These are phyloP conservation scores for Macrobrachium rosenbergii DNA, from an alignment of 1,140 invertebrate genomes.

Conservation along the genomic window DNA sequence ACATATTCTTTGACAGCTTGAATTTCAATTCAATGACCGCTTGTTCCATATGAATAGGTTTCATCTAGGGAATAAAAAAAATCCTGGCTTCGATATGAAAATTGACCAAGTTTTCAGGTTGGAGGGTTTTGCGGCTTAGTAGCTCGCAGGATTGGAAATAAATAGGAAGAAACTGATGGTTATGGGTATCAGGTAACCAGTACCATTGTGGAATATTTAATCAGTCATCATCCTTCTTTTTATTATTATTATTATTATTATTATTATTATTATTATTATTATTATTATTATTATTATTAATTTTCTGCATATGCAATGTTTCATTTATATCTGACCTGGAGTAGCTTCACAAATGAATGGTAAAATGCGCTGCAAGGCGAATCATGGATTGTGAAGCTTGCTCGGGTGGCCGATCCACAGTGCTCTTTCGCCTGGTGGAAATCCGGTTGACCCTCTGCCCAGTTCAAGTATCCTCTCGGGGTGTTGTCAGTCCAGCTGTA, in stretches of 20 bases:
- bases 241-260: too few relatives aligned
- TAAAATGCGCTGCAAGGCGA: slow-evolving; percentile 4
- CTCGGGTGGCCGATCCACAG: slow-evolving; percentile 6
- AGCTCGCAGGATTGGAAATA: too few relatives aligned
- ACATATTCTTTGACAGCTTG: too few relatives aligned
- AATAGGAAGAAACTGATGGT: too few relatives aligned
- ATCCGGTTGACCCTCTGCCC: slow-evolving; percentile 34
- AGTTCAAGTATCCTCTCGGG: slow-evolving; percentile 25
- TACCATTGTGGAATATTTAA: background rate
- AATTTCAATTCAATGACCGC: background rate
- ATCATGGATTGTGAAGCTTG: slow-evolving; percentile 18
- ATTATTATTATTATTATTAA: background rate
- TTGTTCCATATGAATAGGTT: too few relatives aligned
- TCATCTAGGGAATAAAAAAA: too few relatives aligned
- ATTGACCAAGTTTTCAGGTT: too few relatives aligned
- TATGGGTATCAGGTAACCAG: too few relatives aligned
- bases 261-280: slow-evolving; percentile 7
- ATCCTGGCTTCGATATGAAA: background rate
- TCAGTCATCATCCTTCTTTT: background rate
- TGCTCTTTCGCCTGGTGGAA: slow-evolving; percentile 19
- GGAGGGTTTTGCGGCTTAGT: too few relatives aligned
- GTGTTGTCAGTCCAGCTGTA: slow-evolving; percentile 43
- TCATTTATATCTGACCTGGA: slow-evolving; percentile 15
- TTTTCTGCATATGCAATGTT: too few relatives aligned
- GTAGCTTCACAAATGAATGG: slow-evolving; percentile 49